Base-by-base conservation (phyloP, 1,140 invertebrate genomes). In the Galleria mellonella region DNA sequence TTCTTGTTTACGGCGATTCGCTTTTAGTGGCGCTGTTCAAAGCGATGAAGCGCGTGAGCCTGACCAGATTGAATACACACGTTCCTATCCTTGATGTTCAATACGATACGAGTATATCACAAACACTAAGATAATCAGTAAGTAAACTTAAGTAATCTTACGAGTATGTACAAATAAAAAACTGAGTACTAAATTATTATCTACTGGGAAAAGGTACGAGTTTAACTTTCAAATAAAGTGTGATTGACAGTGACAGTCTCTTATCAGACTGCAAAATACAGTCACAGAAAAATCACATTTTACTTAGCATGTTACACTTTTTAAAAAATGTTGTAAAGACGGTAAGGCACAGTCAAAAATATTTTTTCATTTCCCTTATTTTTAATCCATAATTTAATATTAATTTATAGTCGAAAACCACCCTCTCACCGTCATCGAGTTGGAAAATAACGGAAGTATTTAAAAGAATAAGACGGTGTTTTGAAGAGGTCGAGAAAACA, bases 381-480 rank as follows among this genome's bases (percentile, higher is more conserved):
- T 44, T 58, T 52, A 68, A 63, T 62, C 58, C 65, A 55, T 72
- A 75, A 78, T 81, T 73, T 70, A 69, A 71, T 77, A 81, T 78
- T 75, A 72, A 82, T 81, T 79, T 84, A 59, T 73, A 72, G 57
- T 67, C 64, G 61, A 64, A 79, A 74, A 73, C 63, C 65, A 59
- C 66, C 70, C 65, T 74, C 70, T 77, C 71, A 72, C 63, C 60
- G 67, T 64, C 72, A 81, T 73, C 71, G 74, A 72, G 67, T 75
- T 67, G 76, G 81, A 84, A 84, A 84, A 84, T 84, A 77, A 77
- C 76, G 81, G 78, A 83, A 75, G 81, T 81, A 60, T 74, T 84
- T 83, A 81, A 68, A 79, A 77, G 72, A 78, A 84, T 77, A 77
- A 78, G 72, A 72, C 76, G 63, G 67, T 84, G 73, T 84, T 84